Conservation (phyloP, 1,140 invertebrate species). For the Tetragnatha versicolor region DNA sequence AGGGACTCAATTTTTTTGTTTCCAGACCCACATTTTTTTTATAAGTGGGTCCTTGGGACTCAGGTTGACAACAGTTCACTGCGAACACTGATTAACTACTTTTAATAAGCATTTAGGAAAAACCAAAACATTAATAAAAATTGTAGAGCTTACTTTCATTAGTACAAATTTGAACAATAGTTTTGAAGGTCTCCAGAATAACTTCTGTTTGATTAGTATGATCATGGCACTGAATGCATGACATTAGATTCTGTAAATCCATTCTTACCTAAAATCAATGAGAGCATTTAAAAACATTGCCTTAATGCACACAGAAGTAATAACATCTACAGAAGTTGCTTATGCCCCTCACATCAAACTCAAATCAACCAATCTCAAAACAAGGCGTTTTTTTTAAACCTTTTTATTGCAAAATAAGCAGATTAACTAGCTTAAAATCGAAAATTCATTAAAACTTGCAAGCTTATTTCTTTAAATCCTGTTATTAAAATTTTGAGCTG, state of each 20-base stretch:
- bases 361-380: not conserved
- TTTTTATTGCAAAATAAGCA: not conserved
- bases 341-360: no score
- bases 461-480: no score
- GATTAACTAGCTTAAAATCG: no score
- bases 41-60: no score
- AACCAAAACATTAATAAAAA: not conserved
- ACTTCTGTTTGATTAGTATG: not conserved
- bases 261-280: conserved; percentile 18
- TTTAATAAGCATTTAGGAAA: no score
- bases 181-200: conserved; percentile 29
- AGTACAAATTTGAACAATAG: conserved; percentile 15
- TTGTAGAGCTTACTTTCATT: not conserved
- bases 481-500: no score
- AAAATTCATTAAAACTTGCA: no score
- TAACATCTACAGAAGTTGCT: not conserved
- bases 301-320: not conserved
- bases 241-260: conserved; percentile 38
- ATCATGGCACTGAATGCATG: conserved; percentile 25
- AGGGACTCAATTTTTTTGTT: no score
- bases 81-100: no score
- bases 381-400: not conserved
- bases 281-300: no score
- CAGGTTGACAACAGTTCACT: no score
- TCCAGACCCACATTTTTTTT: no score